A percentile compares a stretch with the other conserved stretches of the same genome.
phyloP scores from a whole-genome alignment of 2,888 invertebrate genomes.

The Ophion costatus region DNA sequence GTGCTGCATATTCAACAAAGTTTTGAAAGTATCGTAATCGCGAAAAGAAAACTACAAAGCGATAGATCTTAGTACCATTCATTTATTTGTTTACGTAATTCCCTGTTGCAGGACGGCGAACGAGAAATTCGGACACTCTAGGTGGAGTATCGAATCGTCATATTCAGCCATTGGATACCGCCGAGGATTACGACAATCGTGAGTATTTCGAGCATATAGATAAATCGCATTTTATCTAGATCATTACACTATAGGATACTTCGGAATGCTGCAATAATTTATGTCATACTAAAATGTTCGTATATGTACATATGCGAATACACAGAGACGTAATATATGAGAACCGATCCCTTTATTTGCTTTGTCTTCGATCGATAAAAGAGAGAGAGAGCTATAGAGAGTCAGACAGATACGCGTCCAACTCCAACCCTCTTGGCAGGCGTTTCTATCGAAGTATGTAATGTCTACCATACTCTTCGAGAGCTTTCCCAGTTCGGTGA shows the following conservation, averaged over 20 bases:
- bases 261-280: constrained; percentile 41
- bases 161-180: constrained; percentile 72
- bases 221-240: constrained; percentile 21
- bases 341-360: constrained; percentile 64
- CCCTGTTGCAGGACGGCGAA: constrained; percentile 77
- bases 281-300: constrained; percentile 5
- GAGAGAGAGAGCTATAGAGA: constrained; percentile 4
- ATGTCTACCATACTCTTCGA: constrained; percentile 39
- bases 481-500: constrained; percentile 30
- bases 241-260: constrained; percentile 26
- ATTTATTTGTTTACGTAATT: not conserved
- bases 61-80: not conserved
- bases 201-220: constrained; percentile 63
- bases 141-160: constrained; percentile 77
- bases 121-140: constrained; percentile 76
- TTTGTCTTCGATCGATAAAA: constrained; percentile 60
- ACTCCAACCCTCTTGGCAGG: constrained; percentile 39
- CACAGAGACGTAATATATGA: constrained; percentile 35
- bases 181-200: constrained; percentile 76
- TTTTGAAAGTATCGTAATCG: too few species aligned
- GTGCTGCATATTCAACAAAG: too few species aligned
- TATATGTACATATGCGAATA: constrained; percentile 7
- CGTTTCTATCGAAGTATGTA: constrained; percentile 51
- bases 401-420: not conserved
- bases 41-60: too few species aligned